phyloP scores from a whole-genome alignment of 2,888 invertebrate species.

The Chloroclystis v-ata region DNA sequence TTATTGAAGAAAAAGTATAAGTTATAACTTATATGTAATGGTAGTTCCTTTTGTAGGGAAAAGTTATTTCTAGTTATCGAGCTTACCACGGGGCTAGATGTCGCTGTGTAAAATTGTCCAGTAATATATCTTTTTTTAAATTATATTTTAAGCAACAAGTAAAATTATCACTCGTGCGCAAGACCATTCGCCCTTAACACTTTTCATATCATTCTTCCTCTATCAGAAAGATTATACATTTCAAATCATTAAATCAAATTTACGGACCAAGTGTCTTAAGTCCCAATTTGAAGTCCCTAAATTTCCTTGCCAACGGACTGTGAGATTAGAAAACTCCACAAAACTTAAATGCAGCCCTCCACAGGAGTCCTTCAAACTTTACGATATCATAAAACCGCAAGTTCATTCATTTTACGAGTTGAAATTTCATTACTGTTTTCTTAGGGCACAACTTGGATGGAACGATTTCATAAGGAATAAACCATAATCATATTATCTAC shows the following conservation, averaged over 20 bases:
- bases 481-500: neutral
- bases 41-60: too few relatives aligned
- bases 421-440: conserved; percentile 58
- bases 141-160: too few relatives aligned
- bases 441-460: neutral
- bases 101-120: too few relatives aligned
- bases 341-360: conserved; percentile 19
- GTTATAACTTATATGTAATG: too few relatives aligned
- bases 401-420: conserved; percentile 62
- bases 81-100: too few relatives aligned
- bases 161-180: too few relatives aligned
- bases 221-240: too few relatives aligned
- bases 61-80: too few relatives aligned
- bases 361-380: conserved; percentile 41
- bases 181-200: too few relatives aligned
- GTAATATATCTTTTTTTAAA: too few relatives aligned
- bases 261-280: neutral
- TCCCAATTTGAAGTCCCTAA: conserved; percentile 11
- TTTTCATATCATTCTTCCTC: neutral
- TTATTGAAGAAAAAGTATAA: too few relatives aligned
- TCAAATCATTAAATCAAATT: too few relatives aligned
- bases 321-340: conserved; percentile 21
- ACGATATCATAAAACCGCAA: conserved; percentile 54
- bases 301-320: conserved; percentile 22
- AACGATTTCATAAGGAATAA: neutral